Conservation (phyloP, 2,797 vertebrate genomes). For the Adrianichthys oophorus region DNA sequence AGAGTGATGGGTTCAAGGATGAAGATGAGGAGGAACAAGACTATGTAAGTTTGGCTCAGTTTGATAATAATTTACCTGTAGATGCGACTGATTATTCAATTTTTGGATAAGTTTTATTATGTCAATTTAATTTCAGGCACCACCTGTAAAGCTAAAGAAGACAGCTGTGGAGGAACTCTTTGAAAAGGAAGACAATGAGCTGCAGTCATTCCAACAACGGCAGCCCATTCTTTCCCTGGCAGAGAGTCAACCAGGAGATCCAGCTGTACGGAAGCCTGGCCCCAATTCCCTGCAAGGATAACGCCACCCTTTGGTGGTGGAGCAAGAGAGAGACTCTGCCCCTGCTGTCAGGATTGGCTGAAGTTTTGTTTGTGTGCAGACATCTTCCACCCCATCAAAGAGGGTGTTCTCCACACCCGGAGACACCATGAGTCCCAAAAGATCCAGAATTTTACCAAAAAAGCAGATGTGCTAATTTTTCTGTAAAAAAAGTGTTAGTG, state of each 20-base stretch:
- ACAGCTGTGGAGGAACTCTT: background rate
- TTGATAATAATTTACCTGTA: background rate
- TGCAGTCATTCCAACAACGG: background rate
- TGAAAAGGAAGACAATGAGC: background rate
- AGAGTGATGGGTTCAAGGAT: background rate
- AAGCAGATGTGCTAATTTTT: background rate
- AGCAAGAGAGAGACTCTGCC: background rate
- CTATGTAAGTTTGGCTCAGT: background rate
- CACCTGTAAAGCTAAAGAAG: background rate
- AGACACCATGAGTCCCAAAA: background rate
- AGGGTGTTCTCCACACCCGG: constrained; percentile 1
- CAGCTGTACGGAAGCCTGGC: background rate
- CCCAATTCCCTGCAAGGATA: background rate
- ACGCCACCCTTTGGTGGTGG: background rate
- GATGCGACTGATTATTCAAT: background rate
- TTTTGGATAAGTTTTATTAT: background rate
- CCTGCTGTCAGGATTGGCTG: background rate
- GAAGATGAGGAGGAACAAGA: background rate
- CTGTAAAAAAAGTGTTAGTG: background rate
- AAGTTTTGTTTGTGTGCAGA: background rate
- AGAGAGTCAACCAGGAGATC: constrained; percentile 1
- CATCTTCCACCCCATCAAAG: constrained; percentile 2
- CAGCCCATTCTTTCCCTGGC: background rate
- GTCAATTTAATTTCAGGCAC: background rate
- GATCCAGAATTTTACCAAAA: constrained; percentile 1